Evolutionary conservation across 2,113 vertebrate genomes (phyloP).

Genomic region (Myrmecophaga tridactyla): DNA sequence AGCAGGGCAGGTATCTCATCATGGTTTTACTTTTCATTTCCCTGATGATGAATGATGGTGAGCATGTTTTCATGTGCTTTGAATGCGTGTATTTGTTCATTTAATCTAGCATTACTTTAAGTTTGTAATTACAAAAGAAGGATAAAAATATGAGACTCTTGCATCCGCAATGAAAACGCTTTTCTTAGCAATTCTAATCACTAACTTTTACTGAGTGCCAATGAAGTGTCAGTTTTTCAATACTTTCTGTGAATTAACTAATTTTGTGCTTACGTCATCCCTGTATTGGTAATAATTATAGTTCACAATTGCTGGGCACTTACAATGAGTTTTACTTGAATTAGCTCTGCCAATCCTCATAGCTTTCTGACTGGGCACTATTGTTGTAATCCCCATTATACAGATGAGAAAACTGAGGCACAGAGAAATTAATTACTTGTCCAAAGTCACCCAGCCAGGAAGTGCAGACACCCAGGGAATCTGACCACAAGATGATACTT

Average conservation of each 20-base stretch:
- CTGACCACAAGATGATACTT: background rate
- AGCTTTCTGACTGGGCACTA: background rate
- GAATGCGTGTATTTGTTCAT: background rate
- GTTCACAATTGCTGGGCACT: too few species aligned
- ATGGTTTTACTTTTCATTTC: background rate
- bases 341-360: background rate
- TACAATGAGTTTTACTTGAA: background rate
- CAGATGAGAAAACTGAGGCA: too few species aligned
- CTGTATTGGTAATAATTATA: too few species aligned
- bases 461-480: background rate
- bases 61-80: background rate
- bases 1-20: background rate
- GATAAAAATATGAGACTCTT: too few species aligned
- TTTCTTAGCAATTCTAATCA: background rate
- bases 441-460: background rate
- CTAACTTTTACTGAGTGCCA: background rate
- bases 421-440: too few species aligned
- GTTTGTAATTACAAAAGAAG: background rate
- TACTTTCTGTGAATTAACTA: background rate
- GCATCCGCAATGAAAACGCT: background rate
- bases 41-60: background rate
- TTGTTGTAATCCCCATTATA: background rate
- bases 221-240: background rate
- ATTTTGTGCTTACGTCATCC: background rate
- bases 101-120: background rate